phyloP scores from a whole-genome alignment of 2,797 vertebrate species.

The Chaetodon trifasciatus region DNA sequence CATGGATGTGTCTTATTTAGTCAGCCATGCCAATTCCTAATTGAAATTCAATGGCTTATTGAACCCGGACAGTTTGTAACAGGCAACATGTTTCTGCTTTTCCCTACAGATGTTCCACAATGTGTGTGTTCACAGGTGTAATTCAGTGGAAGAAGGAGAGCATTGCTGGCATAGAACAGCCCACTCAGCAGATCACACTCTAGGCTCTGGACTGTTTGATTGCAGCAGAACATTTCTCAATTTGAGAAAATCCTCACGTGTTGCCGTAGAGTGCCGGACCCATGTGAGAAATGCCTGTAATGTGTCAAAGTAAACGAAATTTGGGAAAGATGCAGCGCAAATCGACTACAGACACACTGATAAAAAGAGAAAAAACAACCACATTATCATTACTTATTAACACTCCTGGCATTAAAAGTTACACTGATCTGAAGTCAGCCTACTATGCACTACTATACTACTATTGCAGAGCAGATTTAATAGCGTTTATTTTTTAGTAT shows the following conservation, averaged over 20 bases:
- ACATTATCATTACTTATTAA: slow-evolving; percentile 3
- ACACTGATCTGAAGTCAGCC: neutral
- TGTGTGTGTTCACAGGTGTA: slow-evolving; percentile 26
- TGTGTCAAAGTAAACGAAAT: slow-evolving; percentile 14
- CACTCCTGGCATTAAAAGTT: neutral
- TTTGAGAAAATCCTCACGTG: slow-evolving; percentile 3
- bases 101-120: neutral
- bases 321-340: neutral
- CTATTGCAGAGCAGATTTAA: slow-evolving; percentile 3
- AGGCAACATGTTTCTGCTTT: slow-evolving; percentile 15
- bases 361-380: neutral
- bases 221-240: slow-evolving; percentile 2
- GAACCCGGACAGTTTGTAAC: slow-evolving; percentile 18
- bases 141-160: slow-evolving; percentile 3
- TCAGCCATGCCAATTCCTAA: slow-evolving; percentile 33
- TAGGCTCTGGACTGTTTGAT: neutral
- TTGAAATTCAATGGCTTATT: slow-evolving; percentile 33
- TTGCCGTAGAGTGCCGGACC: slow-evolving; percentile 30
- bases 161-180: slow-evolving; percentile 9
- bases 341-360: neutral
- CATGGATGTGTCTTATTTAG: slow-evolving; percentile 24
- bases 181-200: neutral
- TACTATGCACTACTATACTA: too few relatives aligned
- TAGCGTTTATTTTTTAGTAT: neutral
- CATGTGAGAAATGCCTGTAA: slow-evolving; percentile 23